Base-by-base conservation (phyloP, 2,113 vertebrate genomes). In the Siniperca chuatsi region DNA sequence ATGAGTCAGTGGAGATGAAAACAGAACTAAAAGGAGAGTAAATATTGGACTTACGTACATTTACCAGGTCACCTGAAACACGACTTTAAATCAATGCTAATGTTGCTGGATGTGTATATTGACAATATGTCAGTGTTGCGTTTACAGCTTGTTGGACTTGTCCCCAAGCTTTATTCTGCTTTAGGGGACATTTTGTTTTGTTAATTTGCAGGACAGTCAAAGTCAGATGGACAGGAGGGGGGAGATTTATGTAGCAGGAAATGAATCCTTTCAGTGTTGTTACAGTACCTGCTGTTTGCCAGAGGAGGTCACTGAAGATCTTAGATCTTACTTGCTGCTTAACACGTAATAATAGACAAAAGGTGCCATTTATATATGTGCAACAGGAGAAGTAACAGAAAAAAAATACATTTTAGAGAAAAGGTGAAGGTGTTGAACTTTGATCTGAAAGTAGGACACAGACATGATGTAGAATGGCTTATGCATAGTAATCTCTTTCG, bases 221-320 rank as follows among this genome's bases (percentile, higher is more conserved):
- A 69, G 18, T 69, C 13, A 42, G 18, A 65, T 16, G 25, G 2
- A 46, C 7, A 9, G 18, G 58, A 60, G 23, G 21, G 25, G 15
- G 12, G 2, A 52, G 18, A 4, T 23, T 29, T 8, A 46, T 11
- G 21, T 57, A 0, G 11, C 25, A 25, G 44, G 61, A 50, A 50
- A 65, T 64, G 0, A 7, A 6, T 44, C 29, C 5, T 60, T 15
- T 60, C 12, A 15, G 18, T 75, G 58, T 62, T 58, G 18, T 64
- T 69, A 8, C 54, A 84, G 81, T 68, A 57, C 37, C 64, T 61
- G 0, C 8, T 2, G 1, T 69, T 37, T 1, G 75, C 73, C 85
- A 86, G 20, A 54, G 2, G 85, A 86, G 52, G 78, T 58, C 85
- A 46, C 52, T 70, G 13, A 61, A 60, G 66, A 29, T 48, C 18